Base-by-base conservation (phyloP, 92 coral and sea anemone species). In the Desmophyllum pertusum region DNA sequence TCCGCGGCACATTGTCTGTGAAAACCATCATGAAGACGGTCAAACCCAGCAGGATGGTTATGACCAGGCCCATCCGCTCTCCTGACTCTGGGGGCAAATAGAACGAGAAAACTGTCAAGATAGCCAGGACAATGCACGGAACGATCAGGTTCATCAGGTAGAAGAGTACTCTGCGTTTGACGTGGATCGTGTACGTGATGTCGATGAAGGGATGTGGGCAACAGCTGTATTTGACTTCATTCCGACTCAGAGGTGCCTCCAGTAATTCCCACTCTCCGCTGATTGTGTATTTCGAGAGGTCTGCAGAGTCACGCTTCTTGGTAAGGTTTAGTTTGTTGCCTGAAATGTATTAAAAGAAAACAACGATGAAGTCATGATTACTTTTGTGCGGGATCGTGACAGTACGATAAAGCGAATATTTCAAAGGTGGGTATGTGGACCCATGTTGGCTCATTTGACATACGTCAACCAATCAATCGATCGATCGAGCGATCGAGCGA, bases 81-180 rank as follows among this genome's bases (percentile, higher is more conserved):
- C 99, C 99, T 0, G 99, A 97, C 84, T 97, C 99, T 19, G 99
- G 99, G 10, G 99, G 99, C 10, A 97, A 90, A 74, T 97, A 94
- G 77, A 97, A 97, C 11, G 99, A 89, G 64, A 97, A 93, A 6
- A 92, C 92, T 2, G 96, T 97, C 84, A 97, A 68, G 63, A 91
- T 86, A 15, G 97, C 95, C 27, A 97, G 88, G 45, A 97, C 93
- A 5, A 97, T 91, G 68, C 98, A 97, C 10, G 99, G 99, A 7
- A 95, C 87, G 43, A 97, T 94, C 52, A 97, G 89, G 75, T 97
- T 97, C 50, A 92, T 95, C 74, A 97, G 68, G 89, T 97, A 97
- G 76, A 92, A 97, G 62, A 97, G 83, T 10, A 97, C 98, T 35
- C 98, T 82, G 4, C 99, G 88, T 70, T 88, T 87, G 41, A 97